These are phyloP conservation scores for Sitophilus oryzae DNA, from an alignment of 1,140 invertebrate genomes.

Conservation along the genomic window DNA sequence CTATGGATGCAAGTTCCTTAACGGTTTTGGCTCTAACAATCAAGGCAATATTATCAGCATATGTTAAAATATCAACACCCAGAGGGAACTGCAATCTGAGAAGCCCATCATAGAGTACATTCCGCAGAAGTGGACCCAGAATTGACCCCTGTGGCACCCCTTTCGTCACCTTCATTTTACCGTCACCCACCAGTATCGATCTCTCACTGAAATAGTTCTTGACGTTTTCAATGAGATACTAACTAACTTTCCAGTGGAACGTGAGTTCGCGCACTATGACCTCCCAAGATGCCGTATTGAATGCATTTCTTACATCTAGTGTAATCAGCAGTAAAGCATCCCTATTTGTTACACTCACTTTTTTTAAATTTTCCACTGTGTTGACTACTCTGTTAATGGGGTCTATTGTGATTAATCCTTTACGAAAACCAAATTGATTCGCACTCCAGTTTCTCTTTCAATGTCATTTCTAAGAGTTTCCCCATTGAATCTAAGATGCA, in stretches of 20 bases:
- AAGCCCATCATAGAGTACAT: conserved; percentile 43
- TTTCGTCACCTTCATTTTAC: neutral
- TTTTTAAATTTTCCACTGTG: conserved; percentile 6
- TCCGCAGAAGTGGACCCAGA: conserved; percentile 44
- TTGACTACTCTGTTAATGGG: conserved; percentile 29
- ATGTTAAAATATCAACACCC: conserved; percentile 22
- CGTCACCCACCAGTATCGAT: neutral
- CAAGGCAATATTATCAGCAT: conserved; percentile 27
- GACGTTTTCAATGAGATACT: conserved; percentile 5
- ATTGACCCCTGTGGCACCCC: conserved; percentile 48
- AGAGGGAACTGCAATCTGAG: conserved; percentile 28
- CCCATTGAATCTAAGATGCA: conserved; percentile 30
- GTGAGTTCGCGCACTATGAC: neutral
- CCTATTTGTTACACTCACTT: neutral
- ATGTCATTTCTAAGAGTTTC: conserved; percentile 29
- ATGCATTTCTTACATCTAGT: conserved; percentile 32
- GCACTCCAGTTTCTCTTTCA: conserved; percentile 19
- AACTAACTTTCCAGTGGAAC: conserved; percentile 13
- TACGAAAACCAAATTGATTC: conserved; percentile 38
- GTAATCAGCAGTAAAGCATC: neutral
- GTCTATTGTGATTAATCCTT: conserved; percentile 35
- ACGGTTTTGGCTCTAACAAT: too few species aligned
- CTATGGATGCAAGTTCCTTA: too few species aligned
- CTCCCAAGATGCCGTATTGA: too few species aligned
- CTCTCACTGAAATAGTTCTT: conserved; percentile 12